Percentiles rank a stretch among this genome's conserved stretches.
Conservation (phyloP, 2,113 vertebrate species). For the Seriola aureovittata region DNA sequence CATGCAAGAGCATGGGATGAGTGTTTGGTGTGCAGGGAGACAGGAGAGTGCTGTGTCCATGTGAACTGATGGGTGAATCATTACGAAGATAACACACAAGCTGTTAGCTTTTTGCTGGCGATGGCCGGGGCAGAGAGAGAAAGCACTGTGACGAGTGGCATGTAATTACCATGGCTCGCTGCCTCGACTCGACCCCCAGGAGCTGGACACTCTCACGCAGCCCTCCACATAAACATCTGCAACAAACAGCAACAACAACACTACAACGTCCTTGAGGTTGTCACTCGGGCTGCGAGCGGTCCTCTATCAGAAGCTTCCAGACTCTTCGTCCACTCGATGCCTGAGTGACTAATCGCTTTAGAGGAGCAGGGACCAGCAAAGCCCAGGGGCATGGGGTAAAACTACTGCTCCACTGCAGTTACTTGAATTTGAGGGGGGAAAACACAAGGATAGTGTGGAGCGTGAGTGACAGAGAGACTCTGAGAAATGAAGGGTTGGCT, state of each 20-base stretch:
- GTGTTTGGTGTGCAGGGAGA: slow-evolving; percentile 46
- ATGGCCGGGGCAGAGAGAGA: slow-evolving; percentile 55
- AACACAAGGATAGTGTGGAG: slow-evolving; percentile 46
- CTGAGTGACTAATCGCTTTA: slow-evolving; percentile 75
- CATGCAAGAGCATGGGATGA: slow-evolving; percentile 24
- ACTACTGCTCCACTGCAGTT: slow-evolving; percentile 41
- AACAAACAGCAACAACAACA: slow-evolving; percentile 61
- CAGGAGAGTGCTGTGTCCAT: slow-evolving; percentile 54
- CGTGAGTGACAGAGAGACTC: slow-evolving; percentile 59
- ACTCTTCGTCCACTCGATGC: slow-evolving; percentile 66
- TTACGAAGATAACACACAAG: slow-evolving; percentile 73
- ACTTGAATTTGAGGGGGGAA: slow-evolving; percentile 1
- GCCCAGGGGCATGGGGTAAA: slow-evolving; percentile 58
- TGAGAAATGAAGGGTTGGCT: slow-evolving; percentile 65
- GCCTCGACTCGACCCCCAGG: slow-evolving; percentile 56
- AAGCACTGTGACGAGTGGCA: slow-evolving; percentile 64
- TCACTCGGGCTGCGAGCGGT: slow-evolving; percentile 62
- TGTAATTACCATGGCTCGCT: slow-evolving; percentile 73
- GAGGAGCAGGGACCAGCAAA: slow-evolving; percentile 59
- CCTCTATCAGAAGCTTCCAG: slow-evolving; percentile 78
- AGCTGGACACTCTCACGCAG: slow-evolving; percentile 63
- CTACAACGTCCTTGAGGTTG: slow-evolving; percentile 70
- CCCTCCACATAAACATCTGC: slow-evolving; percentile 67
- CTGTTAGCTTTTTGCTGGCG: slow-evolving; percentile 69
- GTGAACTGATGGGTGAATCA: slow-evolving; percentile 75